phyloP scores from a whole-genome alignment of 2,113 vertebrate species.

The Dicaeum eximium region DNA sequence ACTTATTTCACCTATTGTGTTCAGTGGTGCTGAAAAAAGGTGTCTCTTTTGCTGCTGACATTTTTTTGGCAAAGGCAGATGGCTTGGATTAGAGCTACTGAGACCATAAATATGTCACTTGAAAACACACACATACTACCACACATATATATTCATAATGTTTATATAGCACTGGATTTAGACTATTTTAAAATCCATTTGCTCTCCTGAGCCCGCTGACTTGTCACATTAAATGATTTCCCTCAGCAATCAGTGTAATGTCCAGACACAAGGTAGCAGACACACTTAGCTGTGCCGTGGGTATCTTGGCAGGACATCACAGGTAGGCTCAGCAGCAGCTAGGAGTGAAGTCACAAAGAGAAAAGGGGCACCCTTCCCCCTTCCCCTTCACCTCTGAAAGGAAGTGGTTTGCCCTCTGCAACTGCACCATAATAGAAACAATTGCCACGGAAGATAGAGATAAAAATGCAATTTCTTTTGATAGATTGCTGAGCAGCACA shows the following conservation, averaged over 20 bases:
- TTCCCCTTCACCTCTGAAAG: slow-evolving; percentile 25
- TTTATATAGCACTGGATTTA: slow-evolving; percentile 46
- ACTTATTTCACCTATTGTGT: background rate
- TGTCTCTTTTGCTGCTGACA: slow-evolving; percentile 3
- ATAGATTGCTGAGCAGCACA: background rate
- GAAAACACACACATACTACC: background rate
- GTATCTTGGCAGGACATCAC: slow-evolving; percentile 8
- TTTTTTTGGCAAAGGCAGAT: slow-evolving; percentile 31
- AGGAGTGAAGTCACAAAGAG: slow-evolving; percentile 3
- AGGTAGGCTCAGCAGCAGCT: background rate
- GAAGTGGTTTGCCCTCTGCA: slow-evolving; percentile 42
- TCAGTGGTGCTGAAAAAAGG: background rate
- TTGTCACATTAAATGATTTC: slow-evolving; percentile 44
- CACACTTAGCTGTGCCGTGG: background rate
- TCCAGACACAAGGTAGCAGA: background rate
- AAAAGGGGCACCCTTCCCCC: background rate
- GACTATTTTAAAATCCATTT: slow-evolving; percentile 52
- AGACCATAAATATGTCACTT: slow-evolving; percentile 26
- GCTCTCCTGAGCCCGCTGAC: background rate
- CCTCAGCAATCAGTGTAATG: slow-evolving; percentile 19
- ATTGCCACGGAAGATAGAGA: slow-evolving; percentile 6
- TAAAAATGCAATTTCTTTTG: slow-evolving; percentile 50
- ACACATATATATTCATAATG: slow-evolving; percentile 32
- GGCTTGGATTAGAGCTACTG: slow-evolving; percentile 27
- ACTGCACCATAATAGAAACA: slow-evolving; percentile 35